Percentiles rank a stretch among this genome's conserved stretches.
Evolutionary conservation across 1,140 invertebrate species (phyloP).

Genomic region (Pogonus chalceus): DNA sequence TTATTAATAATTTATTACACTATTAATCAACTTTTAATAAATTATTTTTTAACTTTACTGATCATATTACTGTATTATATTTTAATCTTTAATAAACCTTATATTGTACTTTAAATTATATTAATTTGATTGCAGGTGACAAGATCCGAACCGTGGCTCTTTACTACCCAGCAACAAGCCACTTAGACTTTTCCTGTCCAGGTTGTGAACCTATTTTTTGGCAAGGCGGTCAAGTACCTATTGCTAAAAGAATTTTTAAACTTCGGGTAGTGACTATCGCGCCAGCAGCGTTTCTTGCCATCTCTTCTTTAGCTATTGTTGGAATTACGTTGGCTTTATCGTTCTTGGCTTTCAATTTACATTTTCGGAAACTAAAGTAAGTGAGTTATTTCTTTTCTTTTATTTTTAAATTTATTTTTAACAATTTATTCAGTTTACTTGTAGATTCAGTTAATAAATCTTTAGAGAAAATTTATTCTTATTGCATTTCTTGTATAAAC

Average conservation of each 20-base stretch:
- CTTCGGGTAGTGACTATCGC: slow-evolving; percentile 62
- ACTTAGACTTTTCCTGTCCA: slow-evolving; percentile 59
- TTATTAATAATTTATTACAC: too few species aligned
- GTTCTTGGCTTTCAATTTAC: slow-evolving; percentile 78
- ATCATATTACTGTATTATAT: too few species aligned
- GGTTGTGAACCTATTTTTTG: slow-evolving; percentile 60
- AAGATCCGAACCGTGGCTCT: slow-evolving; percentile 11
- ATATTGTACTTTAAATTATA: too few species aligned
- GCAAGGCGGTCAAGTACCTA: slow-evolving; percentile 65
- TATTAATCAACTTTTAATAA: too few species aligned
- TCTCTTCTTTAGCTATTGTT: slow-evolving; percentile 57
- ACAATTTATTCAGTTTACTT: too few species aligned
- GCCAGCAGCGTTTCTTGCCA: slow-evolving; percentile 57
- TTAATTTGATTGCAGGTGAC: slow-evolving; percentile 12
- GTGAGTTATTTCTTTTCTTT: too few species aligned
- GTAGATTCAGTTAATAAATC: too few species aligned
- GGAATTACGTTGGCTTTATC: slow-evolving; percentile 67
- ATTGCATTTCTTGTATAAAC: too few species aligned
- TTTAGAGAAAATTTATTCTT: too few species aligned
- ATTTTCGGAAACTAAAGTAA: slow-evolving; percentile 78
- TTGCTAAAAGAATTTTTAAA: slow-evolving; percentile 61
- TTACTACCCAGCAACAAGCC: slow-evolving; percentile 39
- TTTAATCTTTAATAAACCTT: too few species aligned
- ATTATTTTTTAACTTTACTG: too few species aligned
- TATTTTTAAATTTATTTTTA: too few species aligned